A percentile compares a stretch with the other conserved stretches of the same genome.
These are phyloP conservation scores for Sebastolobus altivelis DNA, from an alignment of 2,797 vertebrate species.

Conservation along the genomic window DNA sequence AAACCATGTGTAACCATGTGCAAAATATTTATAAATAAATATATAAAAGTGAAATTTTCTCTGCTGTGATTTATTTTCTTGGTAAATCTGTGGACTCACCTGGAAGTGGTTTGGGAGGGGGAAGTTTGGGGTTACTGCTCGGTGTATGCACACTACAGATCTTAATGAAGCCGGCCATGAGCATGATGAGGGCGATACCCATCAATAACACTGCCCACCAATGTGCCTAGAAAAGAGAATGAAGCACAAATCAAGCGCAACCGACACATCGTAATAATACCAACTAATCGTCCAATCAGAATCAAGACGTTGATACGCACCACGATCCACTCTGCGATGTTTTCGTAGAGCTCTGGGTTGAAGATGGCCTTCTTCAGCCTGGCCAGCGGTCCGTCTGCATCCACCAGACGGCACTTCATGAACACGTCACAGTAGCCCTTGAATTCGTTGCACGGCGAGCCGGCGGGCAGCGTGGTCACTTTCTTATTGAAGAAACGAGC, in stretches of 20 bases:
- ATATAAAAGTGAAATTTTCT: not conserved
- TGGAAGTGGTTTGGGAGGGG: slow-evolving; percentile 98
- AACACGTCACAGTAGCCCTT: slow-evolving; percentile 99
- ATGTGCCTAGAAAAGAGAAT: slow-evolving; percentile 86
- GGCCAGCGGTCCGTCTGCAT: slow-evolving; percentile 96
- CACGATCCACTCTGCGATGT: slow-evolving; percentile 99
- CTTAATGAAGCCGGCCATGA: slow-evolving; percentile 99
- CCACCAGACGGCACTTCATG: slow-evolving; percentile 97
- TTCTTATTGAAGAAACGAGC: slow-evolving; percentile 88
- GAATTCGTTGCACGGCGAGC: slow-evolving; percentile 98
- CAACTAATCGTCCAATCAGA: not conserved
- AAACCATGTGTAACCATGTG: not conserved
- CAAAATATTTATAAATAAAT: not conserved
- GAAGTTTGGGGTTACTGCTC: slow-evolving; percentile 99
- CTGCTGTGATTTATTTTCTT: not conserved
- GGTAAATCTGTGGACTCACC: slow-evolving; percentile 83
- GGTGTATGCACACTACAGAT: slow-evolving; percentile 99
- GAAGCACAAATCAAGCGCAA: slow-evolving; percentile 17
- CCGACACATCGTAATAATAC: not conserved
- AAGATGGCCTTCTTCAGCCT: slow-evolving; percentile 99
- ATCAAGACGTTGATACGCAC: slow-evolving; percentile 79
- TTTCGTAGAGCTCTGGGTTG: slow-evolving; percentile 98
- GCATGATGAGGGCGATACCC: slow-evolving; percentile 98
- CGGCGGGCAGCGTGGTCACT: slow-evolving; percentile 95
- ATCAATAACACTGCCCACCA: slow-evolving; percentile 99